Base-by-base conservation (phyloP, 1,140 invertebrate genomes). In the Lepidurus apus region DNA sequence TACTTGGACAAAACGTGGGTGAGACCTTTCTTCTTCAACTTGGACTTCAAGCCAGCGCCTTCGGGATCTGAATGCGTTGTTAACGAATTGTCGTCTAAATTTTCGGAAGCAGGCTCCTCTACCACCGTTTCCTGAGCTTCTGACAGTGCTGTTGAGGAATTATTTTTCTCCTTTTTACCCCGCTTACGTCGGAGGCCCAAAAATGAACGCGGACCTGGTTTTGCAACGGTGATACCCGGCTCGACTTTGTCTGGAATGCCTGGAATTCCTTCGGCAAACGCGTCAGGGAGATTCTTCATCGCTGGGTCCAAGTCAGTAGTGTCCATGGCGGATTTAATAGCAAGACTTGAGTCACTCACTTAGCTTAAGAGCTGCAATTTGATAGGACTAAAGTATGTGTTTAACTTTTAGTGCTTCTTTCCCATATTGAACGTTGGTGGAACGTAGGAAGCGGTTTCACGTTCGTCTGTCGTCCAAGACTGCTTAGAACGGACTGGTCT, bases 1-100 rank as follows among this genome's bases (percentile, higher is more conserved):
- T 65, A 65, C 53, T 65, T 65, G 53, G 53, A 65, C 13, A 65
- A 65, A 65, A 65, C 53, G 53, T 65, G 53, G 53, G 53, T 65
- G 10, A 65, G 13, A 65, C 53, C 53, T 17, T 65, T 65, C 13
- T 65, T 65, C 53, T 65, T 65, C 9, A 21, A 21, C 21, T 65
- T 65, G 6, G 53, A 65, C 13, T 65, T 65, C n/a, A 65, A 13
- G 13, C 53, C 53, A 17, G 53, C 7, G 53, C 53, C 53, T 65
- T 65, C 53, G 53, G 53, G 53, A 65, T 65, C 53, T 21, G 53
- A 65, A 65, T 65, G 53, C 5, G 53, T 65, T 13, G 53, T 21
- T 9, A 65, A 17, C n/a, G 13, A 65, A 17, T 65, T 65, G 53
- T 65, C 53, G 53, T 65, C 53, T n/a, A 65, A 21, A 21, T 65